Evolutionary conservation across 2,113 vertebrate species (phyloP), one percentile per base, ranked within the genome.

Genomic region (Cyprinus carpio): DNA sequence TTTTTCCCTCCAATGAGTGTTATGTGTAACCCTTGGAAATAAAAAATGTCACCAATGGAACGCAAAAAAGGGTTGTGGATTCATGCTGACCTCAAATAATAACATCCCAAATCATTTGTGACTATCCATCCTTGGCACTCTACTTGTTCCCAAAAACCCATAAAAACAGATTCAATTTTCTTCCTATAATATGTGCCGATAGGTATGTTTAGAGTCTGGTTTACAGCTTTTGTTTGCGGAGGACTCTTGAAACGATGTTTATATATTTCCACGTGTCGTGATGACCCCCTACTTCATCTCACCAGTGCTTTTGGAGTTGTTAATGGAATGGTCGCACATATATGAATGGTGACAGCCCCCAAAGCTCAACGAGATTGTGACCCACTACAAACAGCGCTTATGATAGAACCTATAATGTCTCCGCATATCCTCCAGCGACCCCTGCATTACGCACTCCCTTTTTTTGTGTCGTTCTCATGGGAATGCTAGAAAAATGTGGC

Each of bases 321-420:
- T 54, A n/a, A 27, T 82, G 82, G 85, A 37, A 71, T 60, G 37
- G 34, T 82, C 20, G 43, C 65, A 34, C 58, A 62, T 34, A 51
- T 82, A 49, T 86, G 86, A 83, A 77, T 20, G 83, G 69, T 83
- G 85, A 87, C 85, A 81, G 60, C 31, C 71, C 72, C 60, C 54
- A 81, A 85, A 87, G 75, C 84, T 74, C 81, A 25, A 56, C 18
- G 40, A 85, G 87, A 86, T n/a, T 65, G 71, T 88, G 89, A 91
- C 90, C 87, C 87, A 91, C 84, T 89, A 76, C 77, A 82, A 71
- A 62, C 75, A 62, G 49, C 49, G 43, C 74, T 37, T n/a, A 4
- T 67, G 78, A 85, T 80, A 67, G 71, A 85, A 81, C 78, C 71
- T 78, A 72, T 58, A 58, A 37, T 51, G 74, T 82, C 54, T 67